phyloP scores from a whole-genome alignment of 2,113 vertebrate species.

The Chaetura pelagica region DNA sequence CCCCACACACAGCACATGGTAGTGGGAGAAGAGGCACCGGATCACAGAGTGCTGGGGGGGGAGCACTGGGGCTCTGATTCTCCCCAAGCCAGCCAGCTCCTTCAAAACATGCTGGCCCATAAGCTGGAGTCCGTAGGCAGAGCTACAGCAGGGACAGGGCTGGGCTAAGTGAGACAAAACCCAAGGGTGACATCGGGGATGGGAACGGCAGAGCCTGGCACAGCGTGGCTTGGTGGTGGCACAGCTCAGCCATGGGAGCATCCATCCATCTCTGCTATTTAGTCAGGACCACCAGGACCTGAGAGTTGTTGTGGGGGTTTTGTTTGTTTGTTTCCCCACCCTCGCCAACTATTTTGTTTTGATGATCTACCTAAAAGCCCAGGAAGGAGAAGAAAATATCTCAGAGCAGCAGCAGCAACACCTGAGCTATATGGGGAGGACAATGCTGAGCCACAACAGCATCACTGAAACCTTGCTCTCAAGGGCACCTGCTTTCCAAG shows the following conservation, averaged over 20 bases:
- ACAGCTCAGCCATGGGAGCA: rapidly evolving
- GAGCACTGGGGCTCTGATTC: rapidly evolving
- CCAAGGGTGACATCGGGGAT: too few species aligned
- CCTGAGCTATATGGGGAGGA: background rate
- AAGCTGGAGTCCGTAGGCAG: background rate
- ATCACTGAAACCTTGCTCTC: background rate
- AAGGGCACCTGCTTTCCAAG: background rate
- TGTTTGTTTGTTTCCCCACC: background rate
- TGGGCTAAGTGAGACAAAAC: background rate
- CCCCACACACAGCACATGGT: rapidly evolving
- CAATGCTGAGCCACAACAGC: rapidly evolving
- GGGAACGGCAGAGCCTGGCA: rapidly evolving
- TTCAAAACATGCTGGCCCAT: rapidly evolving
- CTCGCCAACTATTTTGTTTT: background rate
- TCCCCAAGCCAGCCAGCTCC: background rate
- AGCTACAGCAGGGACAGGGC: rapidly evolving
- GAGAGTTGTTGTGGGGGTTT: rapidly evolving
- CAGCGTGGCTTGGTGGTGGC: background rate
- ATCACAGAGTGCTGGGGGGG: rapidly evolving
- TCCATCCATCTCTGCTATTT: background rate
- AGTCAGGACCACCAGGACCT: background rate
- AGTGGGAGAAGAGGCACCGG: background rate
- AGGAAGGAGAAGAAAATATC: background rate
- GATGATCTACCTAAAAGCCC: background rate
- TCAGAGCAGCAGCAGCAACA: background rate